A percentile compares a stretch with the other conserved stretches of the same genome.
These are phyloP conservation scores for Ctenicera cuprea DNA, from an alignment of 2,888 invertebrate species.

Conservation along the genomic window DNA sequence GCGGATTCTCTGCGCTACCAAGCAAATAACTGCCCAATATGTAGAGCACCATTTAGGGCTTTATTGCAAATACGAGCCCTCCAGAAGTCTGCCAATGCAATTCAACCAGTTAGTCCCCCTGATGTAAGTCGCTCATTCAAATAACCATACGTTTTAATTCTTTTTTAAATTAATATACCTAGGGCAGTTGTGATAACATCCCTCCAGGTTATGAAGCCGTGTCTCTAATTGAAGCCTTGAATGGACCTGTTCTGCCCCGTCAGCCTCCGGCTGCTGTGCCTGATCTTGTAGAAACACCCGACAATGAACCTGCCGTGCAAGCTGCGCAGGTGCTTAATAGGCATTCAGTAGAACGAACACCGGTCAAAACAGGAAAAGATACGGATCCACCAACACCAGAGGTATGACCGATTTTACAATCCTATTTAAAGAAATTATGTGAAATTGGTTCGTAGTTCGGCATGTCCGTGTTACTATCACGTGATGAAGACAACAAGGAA, in stretches of 20 bases:
- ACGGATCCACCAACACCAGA: constrained; percentile 74
- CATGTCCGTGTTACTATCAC: constrained; percentile 82
- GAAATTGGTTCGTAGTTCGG: constrained; percentile 75
- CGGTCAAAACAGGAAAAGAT: constrained; percentile 69
- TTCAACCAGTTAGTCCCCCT: constrained; percentile 77
- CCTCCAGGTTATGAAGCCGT: constrained; percentile 96
- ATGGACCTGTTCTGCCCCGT: constrained; percentile 86
- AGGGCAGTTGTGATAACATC: constrained; percentile 88
- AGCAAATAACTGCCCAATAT: constrained; percentile 99
- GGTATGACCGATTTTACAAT: constrained; percentile 66
- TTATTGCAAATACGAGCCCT: constrained; percentile 96
- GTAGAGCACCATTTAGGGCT: constrained; percentile 98
- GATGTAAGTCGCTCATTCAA: constrained; percentile 75
- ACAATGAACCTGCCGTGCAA: constrained; percentile 80
- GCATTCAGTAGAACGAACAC: constrained; percentile 73
- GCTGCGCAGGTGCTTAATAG: constrained; percentile 83
- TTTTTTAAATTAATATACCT: constrained; percentile 1
- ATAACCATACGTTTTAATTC: not conserved
- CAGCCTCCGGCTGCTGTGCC: constrained; percentile 71
- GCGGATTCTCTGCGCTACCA: constrained; percentile 97
- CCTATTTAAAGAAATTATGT: not conserved
- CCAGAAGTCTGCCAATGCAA: constrained; percentile 80
- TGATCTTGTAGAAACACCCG: constrained; percentile 75
- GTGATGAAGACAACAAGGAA: constrained; percentile 76
- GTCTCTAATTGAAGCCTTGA: constrained; percentile 95